Base-by-base conservation (phyloP, 1,140 invertebrate species). In the Trachymyrmex cornetzi region DNA sequence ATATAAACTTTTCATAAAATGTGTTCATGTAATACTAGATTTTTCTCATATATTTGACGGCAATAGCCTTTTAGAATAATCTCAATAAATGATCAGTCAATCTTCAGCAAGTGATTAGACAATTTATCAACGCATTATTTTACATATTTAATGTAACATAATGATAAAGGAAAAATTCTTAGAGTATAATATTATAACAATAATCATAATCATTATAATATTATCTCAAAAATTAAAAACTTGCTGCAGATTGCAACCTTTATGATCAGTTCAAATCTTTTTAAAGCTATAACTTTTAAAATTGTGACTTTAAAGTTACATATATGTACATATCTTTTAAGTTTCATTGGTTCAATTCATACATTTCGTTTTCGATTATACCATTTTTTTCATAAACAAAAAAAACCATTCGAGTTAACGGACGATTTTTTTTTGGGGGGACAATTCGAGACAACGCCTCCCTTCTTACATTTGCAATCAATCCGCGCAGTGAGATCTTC, bases 1-100 rank as follows among this genome's bases (percentile, higher is more conserved):
- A 71, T 71, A 71, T 71, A 71, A 48, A 71, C 24, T 71, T 71
- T 71, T 24, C 7, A 24, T 71, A 48, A 71, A 71, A 24, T 24
- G 9, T 24, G 5, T 48, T 24, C 0, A 44, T 3, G 7, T 30
- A 67, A 14, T 14, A 14, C 19, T 3, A 2, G 0, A 66, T 44
- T 67, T 67, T 44, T 44, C 7, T n/a, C n/a, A 6, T 19, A 22
- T 3, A 12, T 63, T 59, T 16, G 14, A 66, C 14, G 11, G 66
- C 19, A 16, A 71, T 44, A 69, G 4, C 19, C n/a, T 69, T 69
- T 24, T 44, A 69, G 38, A 48, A 71, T 16, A 71, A 16, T 48
- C 22, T 16, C n/a, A n/a, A 16, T 6, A 48, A 44, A 34, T 9
- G 22, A 48, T 44, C 34, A 7, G 66, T 48, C 67, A 71, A 44